These are phyloP conservation scores for Ichneumoninae sp. DNA, from an alignment of 2,888 invertebrate species.

Conservation along the genomic window DNA sequence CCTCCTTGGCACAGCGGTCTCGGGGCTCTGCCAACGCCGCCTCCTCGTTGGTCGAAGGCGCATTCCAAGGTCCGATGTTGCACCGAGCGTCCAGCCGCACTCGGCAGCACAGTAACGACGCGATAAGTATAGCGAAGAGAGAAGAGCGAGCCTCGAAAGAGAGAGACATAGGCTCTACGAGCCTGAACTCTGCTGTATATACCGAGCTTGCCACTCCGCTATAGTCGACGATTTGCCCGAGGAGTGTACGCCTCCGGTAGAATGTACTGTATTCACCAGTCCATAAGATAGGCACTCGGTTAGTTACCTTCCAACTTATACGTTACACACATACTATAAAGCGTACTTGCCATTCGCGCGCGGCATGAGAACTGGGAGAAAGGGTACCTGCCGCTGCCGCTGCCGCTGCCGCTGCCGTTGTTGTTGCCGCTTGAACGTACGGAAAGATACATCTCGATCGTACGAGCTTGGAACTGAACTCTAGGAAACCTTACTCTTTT, in stretches of 20 bases:
- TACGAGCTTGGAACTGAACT: conserved; percentile 56
- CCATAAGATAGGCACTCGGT: conserved; percentile 60
- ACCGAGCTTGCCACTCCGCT: conserved; percentile 16
- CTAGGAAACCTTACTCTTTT: conserved; percentile 55
- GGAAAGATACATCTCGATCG: conserved; percentile 69
- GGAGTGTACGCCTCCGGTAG: conserved; percentile 42
- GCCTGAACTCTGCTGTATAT: conserved; percentile 22
- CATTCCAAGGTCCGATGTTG: conserved; percentile 67
- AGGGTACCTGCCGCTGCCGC: conserved; percentile 66
- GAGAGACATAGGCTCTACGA: conserved; percentile 23
- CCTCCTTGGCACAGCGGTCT: conserved; percentile 57
- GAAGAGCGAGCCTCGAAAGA: conserved; percentile 32
- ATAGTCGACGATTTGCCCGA: conserved; percentile 38
- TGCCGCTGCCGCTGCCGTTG: neutral
- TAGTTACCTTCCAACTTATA: conserved; percentile 70
- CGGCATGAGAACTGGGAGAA: conserved; percentile 68
- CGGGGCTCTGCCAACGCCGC: conserved; percentile 55
- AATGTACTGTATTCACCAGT: conserved; percentile 40
- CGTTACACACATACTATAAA: conserved; percentile 49
- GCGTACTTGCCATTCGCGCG: conserved; percentile 61
- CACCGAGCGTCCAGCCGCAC: conserved; percentile 59
- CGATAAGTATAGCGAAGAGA: conserved; percentile 72
- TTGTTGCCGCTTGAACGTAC: conserved; percentile 27
- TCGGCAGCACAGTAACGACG: conserved; percentile 71
- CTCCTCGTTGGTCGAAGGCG: conserved; percentile 62